phyloP scores from a whole-genome alignment of 37 sponge, comb jelly and placozoan genomes.

The Cliona cf. orientalis region DNA sequence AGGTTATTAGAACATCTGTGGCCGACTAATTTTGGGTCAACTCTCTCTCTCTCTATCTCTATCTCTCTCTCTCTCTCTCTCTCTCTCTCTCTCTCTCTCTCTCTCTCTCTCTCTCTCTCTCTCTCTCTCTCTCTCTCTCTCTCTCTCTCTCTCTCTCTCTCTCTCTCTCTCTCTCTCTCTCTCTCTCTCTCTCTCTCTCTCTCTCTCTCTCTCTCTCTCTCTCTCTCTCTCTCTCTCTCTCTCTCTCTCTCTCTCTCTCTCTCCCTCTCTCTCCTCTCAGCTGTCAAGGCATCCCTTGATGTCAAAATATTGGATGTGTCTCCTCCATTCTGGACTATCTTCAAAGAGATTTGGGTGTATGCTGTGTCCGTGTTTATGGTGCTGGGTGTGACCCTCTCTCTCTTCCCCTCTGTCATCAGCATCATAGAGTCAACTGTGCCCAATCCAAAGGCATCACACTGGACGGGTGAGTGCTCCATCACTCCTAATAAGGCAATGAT shows the following conservation, averaged over 20 bases:
- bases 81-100: constrained; percentile 5
- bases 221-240: too few relatives aligned
- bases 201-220: too few relatives aligned
- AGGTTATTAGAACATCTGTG: too few relatives aligned
- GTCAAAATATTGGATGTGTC: constrained; percentile 4
- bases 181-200: too few relatives aligned
- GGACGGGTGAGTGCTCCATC: constrained; percentile 38
- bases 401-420: constrained; percentile 79
- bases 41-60: background rate
- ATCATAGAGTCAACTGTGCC: constrained; percentile 39
- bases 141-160: constrained; percentile 29
- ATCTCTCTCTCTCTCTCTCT: background rate
- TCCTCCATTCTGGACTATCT: too few relatives aligned
- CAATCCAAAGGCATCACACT: constrained; percentile 2
- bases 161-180: constrained; percentile 18
- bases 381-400: constrained; percentile 83
- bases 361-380: constrained; percentile 76
- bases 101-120: constrained; percentile 15
- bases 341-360: constrained; percentile 49
- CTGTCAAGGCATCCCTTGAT: constrained; percentile 7
- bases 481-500: too few relatives aligned
- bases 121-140: constrained; percentile 6
- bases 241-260: too few relatives aligned
- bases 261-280: too few relatives aligned
- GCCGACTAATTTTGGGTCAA: too few relatives aligned